Conservation (phyloP, 1,140 invertebrate genomes). For the Meloidogyne floridensis region DNA sequence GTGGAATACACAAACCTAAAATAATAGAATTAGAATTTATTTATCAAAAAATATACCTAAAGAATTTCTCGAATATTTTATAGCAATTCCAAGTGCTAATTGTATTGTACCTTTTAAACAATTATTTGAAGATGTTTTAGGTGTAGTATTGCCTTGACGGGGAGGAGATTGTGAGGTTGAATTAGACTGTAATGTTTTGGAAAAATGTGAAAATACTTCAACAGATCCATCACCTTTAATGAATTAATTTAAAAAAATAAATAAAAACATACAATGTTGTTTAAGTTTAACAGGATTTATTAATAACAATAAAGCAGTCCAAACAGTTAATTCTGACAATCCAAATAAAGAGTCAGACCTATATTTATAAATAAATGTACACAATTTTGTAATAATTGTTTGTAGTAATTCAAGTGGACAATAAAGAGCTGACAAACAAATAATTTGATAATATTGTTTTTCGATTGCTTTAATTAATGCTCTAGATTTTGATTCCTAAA, state of each 20-base stretch:
- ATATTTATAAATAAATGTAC: constrained; percentile 11
- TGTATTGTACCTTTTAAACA: constrained; percentile 32
- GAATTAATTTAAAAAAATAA: not conserved
- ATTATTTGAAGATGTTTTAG: not conserved
- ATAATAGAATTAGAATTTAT: not conserved
- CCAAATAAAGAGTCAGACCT: constrained; percentile 19
- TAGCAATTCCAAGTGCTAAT: constrained; percentile 26
- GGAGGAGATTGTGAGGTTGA: not conserved
- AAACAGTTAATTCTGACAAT: constrained; percentile 17
- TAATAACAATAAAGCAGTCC: constrained; percentile 29
- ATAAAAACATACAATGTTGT: constrained; percentile 30
- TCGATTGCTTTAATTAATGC: constrained; percentile 31
- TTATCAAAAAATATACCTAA: constrained; percentile 5
- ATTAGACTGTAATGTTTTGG: not conserved
- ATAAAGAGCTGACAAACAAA: constrained; percentile 25
- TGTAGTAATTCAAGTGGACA: constrained; percentile 28
- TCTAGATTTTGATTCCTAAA: constrained; percentile 18
- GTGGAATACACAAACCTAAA: constrained; percentile 29
- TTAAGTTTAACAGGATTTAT: constrained; percentile 36
- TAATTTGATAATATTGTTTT: constrained; percentile 26
- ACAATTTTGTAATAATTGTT: constrained; percentile 11
- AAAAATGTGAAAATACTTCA: constrained; percentile 29
- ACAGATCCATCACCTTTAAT: constrained; percentile 34
- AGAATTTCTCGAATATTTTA: constrained; percentile 35
- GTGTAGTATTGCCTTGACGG: not conserved